Base-by-base conservation (phyloP, 2,888 invertebrate genomes). In the Nephrotoma flavescens region DNA sequence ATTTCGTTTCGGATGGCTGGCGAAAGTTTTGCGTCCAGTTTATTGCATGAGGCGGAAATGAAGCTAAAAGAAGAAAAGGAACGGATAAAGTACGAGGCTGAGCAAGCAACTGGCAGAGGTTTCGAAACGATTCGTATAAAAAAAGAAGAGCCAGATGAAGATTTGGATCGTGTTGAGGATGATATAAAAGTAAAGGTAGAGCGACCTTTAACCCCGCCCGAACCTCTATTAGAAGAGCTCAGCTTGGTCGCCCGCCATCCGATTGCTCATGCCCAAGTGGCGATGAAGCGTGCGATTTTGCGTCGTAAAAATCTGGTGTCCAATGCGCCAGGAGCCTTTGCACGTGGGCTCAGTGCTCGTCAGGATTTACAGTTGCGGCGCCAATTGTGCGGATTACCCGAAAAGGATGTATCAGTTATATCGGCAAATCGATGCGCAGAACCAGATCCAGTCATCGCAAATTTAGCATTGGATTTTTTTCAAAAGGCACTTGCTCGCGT, bases 1-100 rank as follows among this genome's bases (percentile, higher is more conserved):
- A 93, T 98, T 86, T 97, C 97, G 0, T 91, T 95, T 41, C 93
- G 94, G 88, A 95, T 96, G 92, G 96, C 96, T 19, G 97, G 97
- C 1, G 94, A 94, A 84, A 92, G 93, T 86, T 91, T 95, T 86
- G 93, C 93, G 1, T 91, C 91, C 86, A 90, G 90, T 41, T 89
- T 93, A 5, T 89, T 93, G n/a, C 89, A 89, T 86, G 91, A 90
- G 42, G 90, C 91, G 4, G 89, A 90, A n/a, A 88, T 89, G 19
- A 90, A 90, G 86, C 87, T 91, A n/a, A 88, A 89, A 44, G 89
- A 89, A n/a, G 89, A 89, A 15, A 41, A 83, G 9, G 42, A n/a
- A 41, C 88, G 89, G 86, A 87, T 89, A 47, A 89, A 89, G 86
- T 87, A 88, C 15, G 89, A 89, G 83, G 87, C 88, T 42, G 57